phyloP scores from a whole-genome alignment of 2,113 vertebrate genomes.

The Cygnus buccinator region DNA sequence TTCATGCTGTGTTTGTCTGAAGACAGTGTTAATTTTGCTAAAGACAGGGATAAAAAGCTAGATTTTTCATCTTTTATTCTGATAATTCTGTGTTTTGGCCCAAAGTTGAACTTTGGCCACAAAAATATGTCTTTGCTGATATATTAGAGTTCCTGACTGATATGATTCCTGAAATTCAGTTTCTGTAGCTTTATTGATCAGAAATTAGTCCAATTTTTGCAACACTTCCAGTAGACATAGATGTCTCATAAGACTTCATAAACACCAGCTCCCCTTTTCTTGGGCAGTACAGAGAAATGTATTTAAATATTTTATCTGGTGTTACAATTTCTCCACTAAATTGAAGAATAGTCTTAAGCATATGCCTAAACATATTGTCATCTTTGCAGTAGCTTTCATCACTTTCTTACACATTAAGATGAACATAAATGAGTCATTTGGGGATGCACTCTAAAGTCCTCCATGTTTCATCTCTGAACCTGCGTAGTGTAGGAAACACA shows the following conservation, averaged over 20 bases:
- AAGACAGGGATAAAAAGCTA: not conserved
- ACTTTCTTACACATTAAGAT: not conserved
- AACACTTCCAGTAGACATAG: not conserved
- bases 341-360: not conserved
- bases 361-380: not conserved
- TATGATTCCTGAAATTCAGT: not conserved
- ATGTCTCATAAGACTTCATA: not conserved
- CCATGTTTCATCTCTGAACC: not conserved
- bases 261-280: not conserved
- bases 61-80: not conserved
- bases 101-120: not conserved
- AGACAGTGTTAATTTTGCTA: not conserved
- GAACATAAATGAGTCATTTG: not conserved
- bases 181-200: not conserved
- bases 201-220: not conserved
- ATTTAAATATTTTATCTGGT: not conserved
- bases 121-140: not conserved
- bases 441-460: not conserved
- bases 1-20: not conserved
- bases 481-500: not conserved
- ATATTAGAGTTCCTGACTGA: not conserved
- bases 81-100: not conserved
- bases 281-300: not conserved
- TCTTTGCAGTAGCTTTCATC: not conserved
- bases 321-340: not conserved